Base-by-base conservation (phyloP, 1,140 invertebrate species). In the Eurytemora carolleeae region DNA sequence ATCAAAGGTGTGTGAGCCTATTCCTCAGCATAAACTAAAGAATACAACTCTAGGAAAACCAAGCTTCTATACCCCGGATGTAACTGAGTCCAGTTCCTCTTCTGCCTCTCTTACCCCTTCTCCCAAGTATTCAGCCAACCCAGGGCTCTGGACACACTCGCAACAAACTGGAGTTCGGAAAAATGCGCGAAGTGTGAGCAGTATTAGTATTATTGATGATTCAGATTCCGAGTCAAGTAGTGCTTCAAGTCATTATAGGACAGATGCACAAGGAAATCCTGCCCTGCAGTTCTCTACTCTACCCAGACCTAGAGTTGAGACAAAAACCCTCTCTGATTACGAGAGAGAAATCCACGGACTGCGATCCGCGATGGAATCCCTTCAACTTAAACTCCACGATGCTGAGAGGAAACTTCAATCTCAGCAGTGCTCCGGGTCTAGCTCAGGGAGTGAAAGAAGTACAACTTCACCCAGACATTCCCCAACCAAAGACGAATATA, bases 371-470 rank as follows among this genome's bases (percentile, higher is more conserved):
- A 62, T 62, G 60, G 60, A 62, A 25, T 21, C 59, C 59, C 7
- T 62, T 54, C n/a, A 64, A 59, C n/a, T 24, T 56, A 61, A 65
- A 23, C 55, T 63, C 31, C 23, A 19, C 26, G 7, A 58, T 55
- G 17, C 64, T 55, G 20, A 64, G 62, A 20, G 61, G 63, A 20
- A 65, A 61, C 21, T 65, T 55, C 59, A 23, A 22, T 18, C 15
- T 7, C 31, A 44, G 31, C 31, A 44, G 31, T 7, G 7, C n/a
- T 12, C 7, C 31, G 31, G 31, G 7, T 44, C 31, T n/a, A 44
- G 7, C 7, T 44, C 31, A 12, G n/a, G 31, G 7, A 44, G 31
- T n/a, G 31, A 44, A 7, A 44, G 31, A 44, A 44, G 31, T n/a
- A 44, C 7, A 7, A 12, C 31, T 7, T 44, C 31, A 44, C n/a